Evolutionary conservation across 30 jellyfish, hydroid and myxozoan species (phyloP).

Genomic region (Hydractinia symbiolongicarpus): DNA sequence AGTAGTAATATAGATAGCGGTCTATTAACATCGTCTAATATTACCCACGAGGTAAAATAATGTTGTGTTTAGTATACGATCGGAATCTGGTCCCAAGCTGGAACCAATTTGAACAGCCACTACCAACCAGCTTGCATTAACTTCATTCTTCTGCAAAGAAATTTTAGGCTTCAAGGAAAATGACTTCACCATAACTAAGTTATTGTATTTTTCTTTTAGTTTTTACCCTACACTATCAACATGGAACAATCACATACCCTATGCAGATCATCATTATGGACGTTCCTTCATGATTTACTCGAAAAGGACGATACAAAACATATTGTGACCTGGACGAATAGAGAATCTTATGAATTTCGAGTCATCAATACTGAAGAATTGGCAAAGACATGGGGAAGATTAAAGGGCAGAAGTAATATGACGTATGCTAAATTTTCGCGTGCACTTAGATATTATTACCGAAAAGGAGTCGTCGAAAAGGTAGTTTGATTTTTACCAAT

Average conservation of each 20-base stretch:
- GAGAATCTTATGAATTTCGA: slow-evolving; percentile 17
- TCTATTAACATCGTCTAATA: too few species aligned
- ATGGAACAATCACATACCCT: not conserved
- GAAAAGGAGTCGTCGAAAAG: slow-evolving; percentile 48
- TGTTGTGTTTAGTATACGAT: too few species aligned
- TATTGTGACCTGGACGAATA: slow-evolving; percentile 24
- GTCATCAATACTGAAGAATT: slow-evolving; percentile 27
- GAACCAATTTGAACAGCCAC: too few species aligned
- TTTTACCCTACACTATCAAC: too few species aligned
- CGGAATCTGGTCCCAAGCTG: too few species aligned
- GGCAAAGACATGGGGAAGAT: slow-evolving; percentile 39
- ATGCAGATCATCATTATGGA: not conserved
- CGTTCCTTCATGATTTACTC: not conserved
- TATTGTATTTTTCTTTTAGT: too few species aligned
- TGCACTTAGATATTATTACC: slow-evolving; percentile 46
- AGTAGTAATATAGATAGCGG: too few species aligned
- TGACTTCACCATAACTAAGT: too few species aligned
- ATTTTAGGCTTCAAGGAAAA: too few species aligned
- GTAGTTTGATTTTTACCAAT: slow-evolving; percentile 5
- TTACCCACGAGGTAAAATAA: too few species aligned
- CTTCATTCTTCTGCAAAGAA: too few species aligned
- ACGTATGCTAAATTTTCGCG: slow-evolving; percentile 41
- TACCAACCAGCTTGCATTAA: too few species aligned
- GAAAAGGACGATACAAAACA: not conserved
- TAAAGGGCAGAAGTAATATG: slow-evolving; percentile 39